These are phyloP conservation scores for Porites lobata DNA, from an alignment of 92 coral and sea anemone genomes.

Conservation along the genomic window DNA sequence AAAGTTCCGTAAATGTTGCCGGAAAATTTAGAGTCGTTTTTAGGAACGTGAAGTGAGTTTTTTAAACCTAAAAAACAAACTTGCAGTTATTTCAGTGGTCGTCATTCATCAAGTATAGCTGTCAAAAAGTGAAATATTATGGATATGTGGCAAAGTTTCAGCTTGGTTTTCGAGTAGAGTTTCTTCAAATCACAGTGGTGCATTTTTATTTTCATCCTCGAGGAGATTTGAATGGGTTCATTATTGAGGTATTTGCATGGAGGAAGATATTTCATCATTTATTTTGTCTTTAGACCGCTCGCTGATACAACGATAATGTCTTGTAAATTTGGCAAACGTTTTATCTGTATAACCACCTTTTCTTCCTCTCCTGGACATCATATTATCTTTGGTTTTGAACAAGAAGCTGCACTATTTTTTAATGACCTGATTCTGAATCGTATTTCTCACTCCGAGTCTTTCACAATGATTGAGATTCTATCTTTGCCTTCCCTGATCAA, in stretches of 20 bases:
- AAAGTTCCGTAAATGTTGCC: neutral
- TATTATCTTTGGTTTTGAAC: neutral
- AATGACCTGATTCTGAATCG: neutral
- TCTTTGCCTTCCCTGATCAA: neutral
- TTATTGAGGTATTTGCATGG: conserved; percentile 30
- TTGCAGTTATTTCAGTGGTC: neutral
- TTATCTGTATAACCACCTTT: neutral
- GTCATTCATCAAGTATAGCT: neutral
- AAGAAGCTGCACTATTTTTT: neutral
- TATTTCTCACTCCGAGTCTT: neutral
- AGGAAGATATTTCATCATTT: neutral
- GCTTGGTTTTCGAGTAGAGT: neutral
- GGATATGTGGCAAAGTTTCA: neutral
- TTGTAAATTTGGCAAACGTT: no score
- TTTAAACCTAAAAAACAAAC: neutral
- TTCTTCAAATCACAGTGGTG: neutral
- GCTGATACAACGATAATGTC: no score
- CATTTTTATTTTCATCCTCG: neutral
- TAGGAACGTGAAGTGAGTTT: neutral
- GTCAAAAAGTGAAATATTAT: conserved; percentile 9
- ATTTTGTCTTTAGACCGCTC: no score
- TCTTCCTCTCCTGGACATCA: neutral
- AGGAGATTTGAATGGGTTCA: conserved; percentile 24
- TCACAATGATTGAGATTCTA: no score
- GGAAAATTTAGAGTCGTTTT: neutral